Conservation (phyloP, 1,140 invertebrate species). For the Heliconius eleuchia region DNA sequence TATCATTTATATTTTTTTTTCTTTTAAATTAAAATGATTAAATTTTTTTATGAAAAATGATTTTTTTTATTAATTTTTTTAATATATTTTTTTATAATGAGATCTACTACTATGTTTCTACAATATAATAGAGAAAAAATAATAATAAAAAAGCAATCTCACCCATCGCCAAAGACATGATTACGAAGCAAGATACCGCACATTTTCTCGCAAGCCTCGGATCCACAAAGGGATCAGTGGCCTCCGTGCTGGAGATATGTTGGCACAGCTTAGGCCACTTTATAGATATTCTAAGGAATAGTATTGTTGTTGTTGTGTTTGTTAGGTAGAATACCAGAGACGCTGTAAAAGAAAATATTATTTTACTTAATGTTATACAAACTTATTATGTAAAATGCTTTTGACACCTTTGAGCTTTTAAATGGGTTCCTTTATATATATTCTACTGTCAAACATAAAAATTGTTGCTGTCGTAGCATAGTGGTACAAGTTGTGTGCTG, state of each 20-base stretch:
- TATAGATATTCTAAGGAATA: slow-evolving; percentile 51
- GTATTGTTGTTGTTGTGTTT: slow-evolving; percentile 40
- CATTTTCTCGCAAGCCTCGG: slow-evolving; percentile 39
- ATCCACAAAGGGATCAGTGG: slow-evolving; percentile 30
- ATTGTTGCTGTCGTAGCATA: too few relatives aligned
- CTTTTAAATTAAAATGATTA: too few relatives aligned
- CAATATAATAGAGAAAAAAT: background rate
- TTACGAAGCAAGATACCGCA: slow-evolving; percentile 41
- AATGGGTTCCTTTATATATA: too few relatives aligned
- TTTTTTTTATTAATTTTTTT: too few relatives aligned
- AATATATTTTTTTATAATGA: too few relatives aligned
- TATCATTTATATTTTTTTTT: too few relatives aligned
- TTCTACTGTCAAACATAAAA: too few relatives aligned
- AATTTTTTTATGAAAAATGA: too few relatives aligned
- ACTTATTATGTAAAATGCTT: too few relatives aligned
- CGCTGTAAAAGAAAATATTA: slow-evolving; percentile 30
- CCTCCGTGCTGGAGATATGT: slow-evolving; percentile 45
- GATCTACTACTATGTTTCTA: too few relatives aligned
- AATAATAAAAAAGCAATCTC: slow-evolving; percentile 12
- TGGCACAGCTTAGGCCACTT: slow-evolving; percentile 51
- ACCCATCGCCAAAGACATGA: slow-evolving; percentile 41
- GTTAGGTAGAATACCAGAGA: slow-evolving; percentile 44
- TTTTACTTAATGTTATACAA: background rate
- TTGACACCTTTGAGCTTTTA: too few relatives aligned
- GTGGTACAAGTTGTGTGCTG: too few relatives aligned